phyloP scores from a whole-genome alignment of 2,888 invertebrate genomes.

The Drosophila macrospina region DNA sequence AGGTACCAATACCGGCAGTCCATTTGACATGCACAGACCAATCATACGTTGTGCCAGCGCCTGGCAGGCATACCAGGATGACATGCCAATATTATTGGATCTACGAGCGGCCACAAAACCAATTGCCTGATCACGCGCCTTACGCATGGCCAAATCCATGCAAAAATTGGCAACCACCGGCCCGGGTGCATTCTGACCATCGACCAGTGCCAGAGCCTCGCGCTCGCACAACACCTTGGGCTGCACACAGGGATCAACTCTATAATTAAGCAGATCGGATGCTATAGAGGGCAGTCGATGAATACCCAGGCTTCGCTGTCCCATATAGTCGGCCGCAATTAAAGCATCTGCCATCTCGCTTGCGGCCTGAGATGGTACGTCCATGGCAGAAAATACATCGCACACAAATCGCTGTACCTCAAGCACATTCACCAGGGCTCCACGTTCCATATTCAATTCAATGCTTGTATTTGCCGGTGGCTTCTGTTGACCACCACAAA shows the following conservation, averaged over 20 bases:
- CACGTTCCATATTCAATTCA: not conserved
- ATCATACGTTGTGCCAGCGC: conserved; percentile 57
- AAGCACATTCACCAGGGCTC: conserved; percentile 38
- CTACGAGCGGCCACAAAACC: conserved; percentile 52
- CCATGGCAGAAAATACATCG: conserved; percentile 51
- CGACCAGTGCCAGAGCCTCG: conserved; percentile 44
- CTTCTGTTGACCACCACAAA: conserved; percentile 31
- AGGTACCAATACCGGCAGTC: conserved; percentile 45
- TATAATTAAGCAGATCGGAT: conserved; percentile 45
- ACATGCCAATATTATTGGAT: conserved; percentile 59
- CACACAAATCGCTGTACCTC: conserved; percentile 56
- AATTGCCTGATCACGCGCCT: conserved; percentile 44
- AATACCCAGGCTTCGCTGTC: conserved; percentile 49
- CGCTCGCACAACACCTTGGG: conserved; percentile 39
- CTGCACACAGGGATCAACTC: conserved; percentile 24
- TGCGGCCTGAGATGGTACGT: conserved; percentile 48
- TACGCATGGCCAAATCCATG: conserved; percentile 58
- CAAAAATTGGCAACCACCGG: conserved; percentile 60
- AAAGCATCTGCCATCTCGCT: conserved; percentile 59
- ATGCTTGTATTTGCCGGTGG: not conserved
- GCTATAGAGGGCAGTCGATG: conserved; percentile 53
- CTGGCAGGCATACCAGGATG: conserved; percentile 54
- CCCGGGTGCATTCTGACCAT: conserved; percentile 57
- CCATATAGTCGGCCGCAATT: conserved; percentile 60
- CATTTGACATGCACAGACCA: conserved; percentile 62